phyloP scores from a whole-genome alignment of 2,888 invertebrate species.

The Aquatica leii region DNA sequence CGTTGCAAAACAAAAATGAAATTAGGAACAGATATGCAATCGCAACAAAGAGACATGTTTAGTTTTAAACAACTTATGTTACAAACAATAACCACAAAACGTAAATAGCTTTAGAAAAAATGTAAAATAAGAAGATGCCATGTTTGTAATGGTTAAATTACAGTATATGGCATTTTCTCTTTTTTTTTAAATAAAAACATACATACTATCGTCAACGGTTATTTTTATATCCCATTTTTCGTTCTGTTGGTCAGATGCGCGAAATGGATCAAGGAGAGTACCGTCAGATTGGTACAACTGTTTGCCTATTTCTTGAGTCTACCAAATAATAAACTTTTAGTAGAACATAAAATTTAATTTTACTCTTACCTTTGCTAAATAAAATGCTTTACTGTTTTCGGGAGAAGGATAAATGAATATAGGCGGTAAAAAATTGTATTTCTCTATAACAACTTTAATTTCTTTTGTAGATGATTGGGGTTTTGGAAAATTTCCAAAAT shows the following conservation, averaged over 20 bases:
- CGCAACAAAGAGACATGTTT: too few species aligned
- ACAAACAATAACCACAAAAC: too few species aligned
- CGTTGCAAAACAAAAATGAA: too few species aligned
- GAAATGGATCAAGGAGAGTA: constrained; percentile 58
- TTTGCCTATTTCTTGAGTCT: constrained; percentile 39
- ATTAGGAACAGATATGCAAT: too few species aligned
- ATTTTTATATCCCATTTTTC: constrained; percentile 67
- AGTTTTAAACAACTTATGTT: too few species aligned
- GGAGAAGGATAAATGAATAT: constrained; percentile 66
- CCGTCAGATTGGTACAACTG: constrained; percentile 54
- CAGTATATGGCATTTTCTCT: too few species aligned
- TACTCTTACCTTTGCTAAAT: constrained; percentile 60
- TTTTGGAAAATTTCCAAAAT: constrained; percentile 63
- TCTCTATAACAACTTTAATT: constrained; percentile 60
- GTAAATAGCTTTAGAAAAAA: too few species aligned
- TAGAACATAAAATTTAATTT: constrained; percentile 13
- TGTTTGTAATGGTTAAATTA: too few species aligned
- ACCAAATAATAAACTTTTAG: constrained; percentile 11
- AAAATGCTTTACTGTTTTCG: constrained; percentile 51
- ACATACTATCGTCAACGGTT: constrained; percentile 59
- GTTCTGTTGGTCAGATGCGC: constrained; percentile 66
- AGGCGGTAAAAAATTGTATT: constrained; percentile 68
- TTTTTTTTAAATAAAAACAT: too few species aligned
- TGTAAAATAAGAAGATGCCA: too few species aligned
- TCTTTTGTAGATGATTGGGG: constrained; percentile 50